Evolutionary conservation across 2,888 invertebrate species (phyloP).

Genomic region (Dynastes grantii): DNA sequence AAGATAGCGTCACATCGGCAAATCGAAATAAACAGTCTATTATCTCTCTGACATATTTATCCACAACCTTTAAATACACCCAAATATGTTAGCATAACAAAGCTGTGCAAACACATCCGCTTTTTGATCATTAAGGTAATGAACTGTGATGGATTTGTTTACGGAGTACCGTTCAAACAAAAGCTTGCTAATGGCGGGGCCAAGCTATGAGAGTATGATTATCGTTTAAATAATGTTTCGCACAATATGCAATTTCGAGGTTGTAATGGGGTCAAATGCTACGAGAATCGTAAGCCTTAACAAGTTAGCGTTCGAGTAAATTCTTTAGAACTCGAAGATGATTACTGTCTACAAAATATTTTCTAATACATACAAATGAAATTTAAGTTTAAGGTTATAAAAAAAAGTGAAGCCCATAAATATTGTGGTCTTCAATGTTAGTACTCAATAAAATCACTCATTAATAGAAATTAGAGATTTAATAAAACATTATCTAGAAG

Average conservation of each 20-base stretch:
- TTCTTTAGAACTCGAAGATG: neutral
- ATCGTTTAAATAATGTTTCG: neutral
- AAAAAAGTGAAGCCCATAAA: too few relatives aligned
- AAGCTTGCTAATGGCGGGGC: neutral
- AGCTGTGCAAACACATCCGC: constrained; percentile 5
- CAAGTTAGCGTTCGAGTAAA: neutral
- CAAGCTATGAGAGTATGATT: neutral
- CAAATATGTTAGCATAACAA: neutral
- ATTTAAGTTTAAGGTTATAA: too few relatives aligned
- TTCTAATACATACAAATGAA: neutral
- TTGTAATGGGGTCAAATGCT: too few relatives aligned
- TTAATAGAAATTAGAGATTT: too few relatives aligned
- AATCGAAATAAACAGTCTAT: too few relatives aligned
- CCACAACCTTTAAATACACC: neutral
- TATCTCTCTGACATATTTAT: too few relatives aligned
- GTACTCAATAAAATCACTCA: too few relatives aligned
- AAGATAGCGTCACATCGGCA: too few relatives aligned
- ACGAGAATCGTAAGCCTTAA: too few relatives aligned
- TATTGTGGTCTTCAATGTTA: too few relatives aligned
- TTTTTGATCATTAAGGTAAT: constrained; percentile 6
- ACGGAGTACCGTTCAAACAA: neutral
- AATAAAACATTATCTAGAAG: too few relatives aligned
- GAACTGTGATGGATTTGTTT: neutral
- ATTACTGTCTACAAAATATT: neutral
- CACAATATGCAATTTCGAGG: constrained; percentile 2